Percentiles rank a stretch among this genome's conserved stretches.
Conservation (phyloP, 2,113 vertebrate genomes). For the Gopherus evgoodei region DNA sequence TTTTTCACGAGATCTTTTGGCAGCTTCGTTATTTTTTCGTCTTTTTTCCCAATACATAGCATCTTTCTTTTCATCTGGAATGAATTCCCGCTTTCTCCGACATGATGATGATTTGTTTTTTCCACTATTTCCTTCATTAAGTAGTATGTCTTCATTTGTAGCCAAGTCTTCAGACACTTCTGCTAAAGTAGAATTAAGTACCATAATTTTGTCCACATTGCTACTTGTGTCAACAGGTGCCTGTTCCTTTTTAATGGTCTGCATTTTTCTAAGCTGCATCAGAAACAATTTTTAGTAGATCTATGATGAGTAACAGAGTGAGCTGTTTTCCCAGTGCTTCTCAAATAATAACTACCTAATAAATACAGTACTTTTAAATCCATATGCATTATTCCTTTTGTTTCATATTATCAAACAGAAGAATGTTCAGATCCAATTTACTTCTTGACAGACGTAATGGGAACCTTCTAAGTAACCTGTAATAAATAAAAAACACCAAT, state of each 20-base stretch:
- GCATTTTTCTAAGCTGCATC: constrained; percentile 91
- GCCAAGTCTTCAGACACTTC: constrained; percentile 82
- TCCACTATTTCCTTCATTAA: constrained; percentile 73
- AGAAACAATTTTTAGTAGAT: constrained; percentile 60
- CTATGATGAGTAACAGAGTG: constrained; percentile 8
- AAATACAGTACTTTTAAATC: constrained; percentile 60
- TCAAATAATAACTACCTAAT: constrained; percentile 45
- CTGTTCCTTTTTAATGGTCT: constrained; percentile 91
- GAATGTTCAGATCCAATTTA: background rate
- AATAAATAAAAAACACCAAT: constrained; percentile 56
- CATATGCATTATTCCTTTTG: constrained; percentile 65
- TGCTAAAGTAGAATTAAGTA: constrained; percentile 84
- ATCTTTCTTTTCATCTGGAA: constrained; percentile 97
- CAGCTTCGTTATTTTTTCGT: constrained; percentile 96
- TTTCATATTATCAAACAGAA: constrained; percentile 36
- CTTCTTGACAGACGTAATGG: background rate
- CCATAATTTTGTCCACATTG: constrained; percentile 83
- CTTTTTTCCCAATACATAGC: constrained; percentile 95
- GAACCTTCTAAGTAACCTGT: constrained; percentile 64
- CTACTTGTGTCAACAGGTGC: constrained; percentile 78
- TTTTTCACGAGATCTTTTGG: constrained; percentile 96
- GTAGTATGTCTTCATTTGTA: constrained; percentile 78
- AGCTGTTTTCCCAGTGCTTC: constrained; percentile 25
- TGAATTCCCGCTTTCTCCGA: constrained; percentile 94
- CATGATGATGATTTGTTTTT: constrained; percentile 85